These are phyloP conservation scores for Coranthus polyacanthus DNA, from an alignment of 2,797 vertebrate genomes.

Conservation along the genomic window DNA sequence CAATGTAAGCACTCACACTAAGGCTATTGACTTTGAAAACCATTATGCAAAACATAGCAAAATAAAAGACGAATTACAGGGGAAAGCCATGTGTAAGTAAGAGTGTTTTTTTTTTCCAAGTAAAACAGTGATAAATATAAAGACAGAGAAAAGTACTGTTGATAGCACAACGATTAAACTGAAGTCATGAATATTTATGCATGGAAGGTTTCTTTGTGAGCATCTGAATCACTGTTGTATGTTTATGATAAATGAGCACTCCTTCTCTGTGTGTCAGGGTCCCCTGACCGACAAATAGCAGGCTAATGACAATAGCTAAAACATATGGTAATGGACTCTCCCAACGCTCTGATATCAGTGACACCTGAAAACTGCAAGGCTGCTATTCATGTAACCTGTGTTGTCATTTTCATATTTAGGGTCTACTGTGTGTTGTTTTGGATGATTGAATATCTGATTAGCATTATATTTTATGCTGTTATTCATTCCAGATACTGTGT, in stretches of 20 bases:
- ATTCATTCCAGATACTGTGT: conserved; percentile 31
- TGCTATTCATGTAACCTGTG: conserved; percentile 54
- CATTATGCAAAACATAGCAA: conserved; percentile 61
- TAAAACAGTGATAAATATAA: conserved; percentile 36
- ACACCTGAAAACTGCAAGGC: conserved; percentile 68
- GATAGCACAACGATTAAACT: conserved; percentile 54
- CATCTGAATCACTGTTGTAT: conserved; percentile 64
- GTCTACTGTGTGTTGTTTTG: conserved; percentile 51
- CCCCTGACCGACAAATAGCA: conserved; percentile 81
- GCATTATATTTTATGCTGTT: conserved; percentile 49
- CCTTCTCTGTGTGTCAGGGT: conserved; percentile 73
- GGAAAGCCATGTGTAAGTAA: conserved; percentile 23
- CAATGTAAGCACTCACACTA: conserved; percentile 45
- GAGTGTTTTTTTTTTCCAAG: conserved; percentile 23
- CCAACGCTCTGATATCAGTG: conserved; percentile 70
- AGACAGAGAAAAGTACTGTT: conserved; percentile 42
- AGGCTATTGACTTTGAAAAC: conserved; percentile 72
- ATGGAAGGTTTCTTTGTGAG: conserved; percentile 55
- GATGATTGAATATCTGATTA: conserved; percentile 68
- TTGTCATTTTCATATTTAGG: conserved; percentile 62
- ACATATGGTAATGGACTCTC: conserved; percentile 77
- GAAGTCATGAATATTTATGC: conserved; percentile 76
- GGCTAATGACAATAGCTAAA: conserved; percentile 81
- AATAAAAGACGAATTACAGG: conserved; percentile 52
- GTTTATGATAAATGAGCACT: conserved; percentile 80